A percentile compares a stretch with the other conserved stretches of the same genome.
These are phyloP conservation scores for Coilia nasus DNA, from an alignment of 2,797 vertebrate genomes.

Conservation along the genomic window DNA sequence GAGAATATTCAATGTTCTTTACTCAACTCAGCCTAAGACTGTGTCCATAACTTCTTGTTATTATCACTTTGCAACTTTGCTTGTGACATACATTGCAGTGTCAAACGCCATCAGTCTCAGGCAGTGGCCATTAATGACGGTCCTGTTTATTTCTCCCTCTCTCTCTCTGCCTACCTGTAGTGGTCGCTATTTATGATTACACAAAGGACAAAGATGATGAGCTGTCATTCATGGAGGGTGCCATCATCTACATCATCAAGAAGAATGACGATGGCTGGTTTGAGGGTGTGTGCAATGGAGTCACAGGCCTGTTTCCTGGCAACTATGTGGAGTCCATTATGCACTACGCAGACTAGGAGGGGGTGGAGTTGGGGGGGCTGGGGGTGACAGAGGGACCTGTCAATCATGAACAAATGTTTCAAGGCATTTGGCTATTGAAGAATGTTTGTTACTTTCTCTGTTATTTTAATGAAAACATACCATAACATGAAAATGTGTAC, in stretches of 20 bases:
- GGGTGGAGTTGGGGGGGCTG: not conserved
- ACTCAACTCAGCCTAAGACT: too few relatives aligned
- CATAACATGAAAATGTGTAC: constrained; percentile 54
- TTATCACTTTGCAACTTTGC: not conserved
- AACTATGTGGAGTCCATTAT: constrained; percentile 99
- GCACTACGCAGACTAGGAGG: constrained; percentile 94
- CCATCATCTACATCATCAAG: constrained; percentile 99
- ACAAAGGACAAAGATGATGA: constrained; percentile 97
- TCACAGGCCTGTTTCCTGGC: constrained; percentile 96
- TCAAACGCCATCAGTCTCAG: too few relatives aligned
- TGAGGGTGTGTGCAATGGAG: constrained; percentile 93
- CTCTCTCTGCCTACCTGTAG: constrained; percentile 62
- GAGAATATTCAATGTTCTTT: not conserved
- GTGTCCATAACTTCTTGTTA: not conserved
- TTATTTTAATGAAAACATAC: not conserved
- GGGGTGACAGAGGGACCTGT: constrained; percentile 43
- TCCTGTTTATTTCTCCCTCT: not conserved
- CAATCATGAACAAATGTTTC: constrained; percentile 54
- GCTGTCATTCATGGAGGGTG: constrained; percentile 97
- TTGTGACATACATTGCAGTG: too few relatives aligned
- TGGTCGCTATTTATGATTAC: constrained; percentile 99
- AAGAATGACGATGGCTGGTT: constrained; percentile 99
- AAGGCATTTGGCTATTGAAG: constrained; percentile 70
- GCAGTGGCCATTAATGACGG: too few relatives aligned
- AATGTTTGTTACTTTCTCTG: constrained; percentile 66